Evolutionary conservation across 1,140 invertebrate species (phyloP), one percentile per base, ranked within the genome.

Genomic region (Drosophila malerkotliana): DNA sequence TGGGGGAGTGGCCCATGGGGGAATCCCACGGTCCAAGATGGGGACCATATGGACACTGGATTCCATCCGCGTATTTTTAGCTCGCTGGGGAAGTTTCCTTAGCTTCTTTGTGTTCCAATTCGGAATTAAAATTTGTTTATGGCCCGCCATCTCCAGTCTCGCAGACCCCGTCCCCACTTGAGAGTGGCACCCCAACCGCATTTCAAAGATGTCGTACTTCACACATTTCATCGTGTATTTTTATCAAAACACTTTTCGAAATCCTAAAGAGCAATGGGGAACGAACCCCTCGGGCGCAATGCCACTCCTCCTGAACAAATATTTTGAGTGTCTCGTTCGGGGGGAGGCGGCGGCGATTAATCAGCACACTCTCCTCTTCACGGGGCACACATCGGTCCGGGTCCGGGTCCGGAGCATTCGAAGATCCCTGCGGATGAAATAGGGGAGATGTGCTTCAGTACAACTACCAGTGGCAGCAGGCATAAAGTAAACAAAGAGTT

Each of bases 181-280:
- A 21, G 21, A 21, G 26, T 28, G 26, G 5, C 14, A 51, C 47
- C 58, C 34, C 28, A 63, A 53, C 30, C 30, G 10, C 39, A 59
- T 51, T 48, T 71, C 32, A 72, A 37, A 67, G 12, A 53, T 45
- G 61, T 68, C 34, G 68, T 32, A 59, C 47, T 59, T 59, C 64
- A 69, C 68, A 59, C 64, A 68, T 69, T 52, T 72, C 12, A 41
- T 55, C n/a, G 32, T 52, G 49, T 73, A 62, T 61, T 73, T 72
- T 62, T 72, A 62, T 72, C 58, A 72, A 62, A 72, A 62, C 49
- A 72, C 44, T 72, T 72, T 73, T 32, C 26, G n/a, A 62, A 52
- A 47, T 37, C 37, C 48, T 18, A 21, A 37, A 68, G n/a, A 26
- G 15, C 32, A 48, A 37, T 18, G 34, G 30, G 59, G 47, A 15